Evolutionary conservation across 2,113 vertebrate genomes (phyloP), one percentile per base, ranked within the genome.

Genomic region (Lipotes vexillifer): DNA sequence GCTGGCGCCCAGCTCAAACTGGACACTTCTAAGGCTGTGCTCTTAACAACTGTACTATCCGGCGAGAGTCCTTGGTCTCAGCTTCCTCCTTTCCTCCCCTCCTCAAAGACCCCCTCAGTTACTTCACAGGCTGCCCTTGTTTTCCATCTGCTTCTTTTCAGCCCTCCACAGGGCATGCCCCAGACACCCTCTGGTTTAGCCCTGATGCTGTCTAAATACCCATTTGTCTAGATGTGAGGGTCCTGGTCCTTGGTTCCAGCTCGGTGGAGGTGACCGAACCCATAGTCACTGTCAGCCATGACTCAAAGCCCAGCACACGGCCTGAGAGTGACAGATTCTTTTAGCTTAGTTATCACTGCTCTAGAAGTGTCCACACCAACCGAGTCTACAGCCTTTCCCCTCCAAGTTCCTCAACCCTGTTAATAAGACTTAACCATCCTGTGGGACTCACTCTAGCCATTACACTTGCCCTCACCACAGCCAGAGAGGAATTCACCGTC

Each of bases 121-220:
- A 23, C 52, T 61, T 68, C 29, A 29, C 27, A 21, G 15, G 23
- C 77, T 15, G 46, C 78, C 66, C 44, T 91, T 36, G 33, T 55
- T 72, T 88, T 55, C 92, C 7, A 6, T 27, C 57, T 57, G 66
- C 78, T 95, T 63, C 38, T 81, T 85, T 49, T 57, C 63, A 66
- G 23, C 77, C 68, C 36, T 81, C 66, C 44, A 4, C 8, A 8
- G 21, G 65, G 61, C 65, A 57, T 33, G 46, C 23, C 61, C 41
- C 27, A 33, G 77, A 41, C 36, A 8, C 18, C 33, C 71, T 72
- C 75, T 18, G 55, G 10, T 25, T 23, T 3, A 36, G 31, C 75
- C 18, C 29, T 38, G 31, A 25, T 21, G 46, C 65, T 49, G 23
- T 78, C 55, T 33, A 20, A 89, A 57, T 17, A 38, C 57, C 71